Conservation (phyloP, 2,113 vertebrate species). For the Nematolebias whitei region DNA sequence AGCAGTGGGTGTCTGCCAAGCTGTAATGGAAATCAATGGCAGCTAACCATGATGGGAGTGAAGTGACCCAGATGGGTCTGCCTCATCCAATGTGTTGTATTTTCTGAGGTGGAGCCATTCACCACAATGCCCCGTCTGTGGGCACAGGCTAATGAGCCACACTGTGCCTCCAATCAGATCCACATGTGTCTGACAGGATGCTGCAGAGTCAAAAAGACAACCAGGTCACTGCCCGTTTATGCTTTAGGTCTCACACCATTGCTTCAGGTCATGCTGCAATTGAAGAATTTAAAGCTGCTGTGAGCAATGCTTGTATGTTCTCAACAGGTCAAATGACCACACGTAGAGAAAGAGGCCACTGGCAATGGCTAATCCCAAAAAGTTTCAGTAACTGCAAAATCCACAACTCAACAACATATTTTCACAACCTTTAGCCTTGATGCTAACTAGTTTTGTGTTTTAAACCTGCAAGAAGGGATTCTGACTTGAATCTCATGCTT, state of each 20-base stretch:
- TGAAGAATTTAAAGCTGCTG: neutral
- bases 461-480: no score
- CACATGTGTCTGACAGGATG: slow-evolving; percentile 61
- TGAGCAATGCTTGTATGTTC: slow-evolving; percentile 7
- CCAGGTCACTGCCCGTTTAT: slow-evolving; percentile 40
- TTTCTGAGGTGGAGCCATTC: slow-evolving; percentile 41
- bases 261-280: neutral
- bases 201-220: slow-evolving; percentile 44
- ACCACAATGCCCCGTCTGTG: slow-evolving; percentile 40
- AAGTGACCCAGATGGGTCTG: slow-evolving; percentile 67
- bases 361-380: neutral
- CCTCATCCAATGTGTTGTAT: slow-evolving; percentile 33
- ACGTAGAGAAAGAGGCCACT: neutral
- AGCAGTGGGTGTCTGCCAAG: slow-evolving; percentile 57
- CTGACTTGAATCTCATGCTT: no score
- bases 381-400: no score
- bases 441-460: no score
- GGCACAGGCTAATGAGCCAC: slow-evolving; percentile 45
- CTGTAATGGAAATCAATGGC: slow-evolving; percentile 79
- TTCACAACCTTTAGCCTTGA: neutral
- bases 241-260: slow-evolving; percentile 25
- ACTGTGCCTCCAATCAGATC: slow-evolving; percentile 53
- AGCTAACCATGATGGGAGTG: slow-evolving; percentile 70
- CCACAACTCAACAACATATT: no score
- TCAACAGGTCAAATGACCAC: neutral